Conservation (phyloP, 2,113 vertebrate genomes). For the Hippopotamus amphibius region DNA sequence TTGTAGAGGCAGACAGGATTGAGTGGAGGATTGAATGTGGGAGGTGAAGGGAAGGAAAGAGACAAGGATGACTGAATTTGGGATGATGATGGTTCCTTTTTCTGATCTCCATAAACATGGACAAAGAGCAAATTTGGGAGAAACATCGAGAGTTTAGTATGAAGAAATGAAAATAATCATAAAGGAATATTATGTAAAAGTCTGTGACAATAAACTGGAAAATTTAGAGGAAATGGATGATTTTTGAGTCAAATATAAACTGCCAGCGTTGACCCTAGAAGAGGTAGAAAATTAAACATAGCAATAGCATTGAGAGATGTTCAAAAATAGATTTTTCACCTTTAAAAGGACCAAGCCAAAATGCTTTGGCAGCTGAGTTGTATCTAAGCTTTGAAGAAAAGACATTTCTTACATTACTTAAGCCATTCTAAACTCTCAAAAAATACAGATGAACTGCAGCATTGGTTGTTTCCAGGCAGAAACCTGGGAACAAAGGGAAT, state of each 20-base stretch:
- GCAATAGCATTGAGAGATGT: background rate
- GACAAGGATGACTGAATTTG: background rate
- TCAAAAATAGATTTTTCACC: background rate
- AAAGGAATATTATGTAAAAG: background rate
- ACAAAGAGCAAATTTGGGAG: background rate
- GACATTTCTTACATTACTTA: background rate
- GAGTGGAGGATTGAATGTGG: background rate
- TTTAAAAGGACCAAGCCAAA: background rate
- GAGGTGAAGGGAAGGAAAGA: background rate
- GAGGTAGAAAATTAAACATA: background rate
- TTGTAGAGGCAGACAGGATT: background rate
- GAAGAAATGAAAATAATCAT: background rate
- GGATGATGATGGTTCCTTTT: background rate
- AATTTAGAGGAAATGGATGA: background rate
- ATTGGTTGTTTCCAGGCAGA: slow-evolving; percentile 9
- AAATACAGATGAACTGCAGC: background rate
- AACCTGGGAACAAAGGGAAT: background rate
- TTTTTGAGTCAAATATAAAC: background rate
- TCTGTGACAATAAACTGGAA: background rate
- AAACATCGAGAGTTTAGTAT: background rate
- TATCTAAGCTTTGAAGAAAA: background rate
- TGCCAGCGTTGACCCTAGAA: background rate
- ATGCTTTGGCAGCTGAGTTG: background rate
- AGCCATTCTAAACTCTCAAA: background rate
- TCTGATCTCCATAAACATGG: background rate